A percentile compares a stretch with the other conserved stretches of the same genome.
These are phyloP conservation scores for Drosophila rufa DNA, from an alignment of 1,140 invertebrate genomes.

Conservation along the genomic window DNA sequence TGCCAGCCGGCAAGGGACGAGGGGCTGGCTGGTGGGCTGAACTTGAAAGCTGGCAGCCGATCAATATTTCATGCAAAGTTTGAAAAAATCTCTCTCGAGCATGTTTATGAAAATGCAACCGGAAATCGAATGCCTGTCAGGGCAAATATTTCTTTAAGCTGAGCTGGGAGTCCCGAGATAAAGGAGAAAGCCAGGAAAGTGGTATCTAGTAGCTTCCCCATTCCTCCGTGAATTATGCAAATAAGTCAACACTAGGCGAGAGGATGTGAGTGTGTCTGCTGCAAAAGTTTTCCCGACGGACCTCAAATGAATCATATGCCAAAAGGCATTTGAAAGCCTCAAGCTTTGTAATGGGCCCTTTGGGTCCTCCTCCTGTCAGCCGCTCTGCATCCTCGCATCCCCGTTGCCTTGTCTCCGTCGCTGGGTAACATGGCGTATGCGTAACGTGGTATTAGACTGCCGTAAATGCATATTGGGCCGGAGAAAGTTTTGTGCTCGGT, in stretches of 20 bases:
- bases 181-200: conserved; percentile 9
- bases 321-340: conserved; percentile 64
- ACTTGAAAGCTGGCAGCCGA: conserved; percentile 75
- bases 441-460: conserved; percentile 56
- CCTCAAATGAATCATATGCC: conserved; percentile 71
- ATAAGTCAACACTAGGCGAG: conserved; percentile 54
- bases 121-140: conserved; percentile 79
- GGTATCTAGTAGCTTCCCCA: conserved; percentile 35
- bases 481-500: conserved; percentile 57
- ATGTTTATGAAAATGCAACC: conserved; percentile 81
- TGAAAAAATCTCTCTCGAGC: conserved; percentile 60
- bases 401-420: conserved; percentile 7
- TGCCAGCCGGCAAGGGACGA: background rate
- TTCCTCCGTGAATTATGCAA: conserved; percentile 69
- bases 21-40: conserved; percentile 14
- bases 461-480: conserved; percentile 25
- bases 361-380: conserved; percentile 37
- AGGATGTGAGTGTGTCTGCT: conserved; percentile 36
- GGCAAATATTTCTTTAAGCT: conserved; percentile 64
- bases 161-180: conserved; percentile 18
- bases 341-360: conserved; percentile 64
- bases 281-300: conserved; percentile 31
- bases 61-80: conserved; percentile 75
- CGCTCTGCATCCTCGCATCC: background rate
- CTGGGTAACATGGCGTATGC: conserved; percentile 59